These are phyloP conservation scores for Hypotaenidia philippensis DNA, from an alignment of 2,797 vertebrate genomes.

Conservation along the genomic window DNA sequence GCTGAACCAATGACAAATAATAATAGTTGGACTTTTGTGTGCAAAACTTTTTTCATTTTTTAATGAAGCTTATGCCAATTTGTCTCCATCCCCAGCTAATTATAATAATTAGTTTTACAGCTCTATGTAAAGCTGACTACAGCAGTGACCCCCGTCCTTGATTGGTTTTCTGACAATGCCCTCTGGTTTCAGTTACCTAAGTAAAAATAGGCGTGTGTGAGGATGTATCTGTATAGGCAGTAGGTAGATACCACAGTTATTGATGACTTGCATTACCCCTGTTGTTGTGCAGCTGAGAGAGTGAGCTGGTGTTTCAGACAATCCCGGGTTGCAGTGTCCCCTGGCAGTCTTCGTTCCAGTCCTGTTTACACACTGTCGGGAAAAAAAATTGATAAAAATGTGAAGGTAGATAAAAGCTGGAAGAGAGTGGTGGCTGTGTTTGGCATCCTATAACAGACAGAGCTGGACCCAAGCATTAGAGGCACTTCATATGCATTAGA, in stretches of 20 bases:
- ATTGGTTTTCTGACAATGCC: neutral
- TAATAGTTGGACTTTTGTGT: neutral
- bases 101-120: neutral
- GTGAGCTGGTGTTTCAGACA: neutral
- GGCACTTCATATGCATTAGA: neutral
- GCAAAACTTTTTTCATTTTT: neutral
- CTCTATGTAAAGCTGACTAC: neutral
- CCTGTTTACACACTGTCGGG: neutral
- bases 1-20: neutral
- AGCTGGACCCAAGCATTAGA: neutral
- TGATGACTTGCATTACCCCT: neutral
- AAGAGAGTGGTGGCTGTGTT: neutral
- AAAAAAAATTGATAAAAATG: neutral
- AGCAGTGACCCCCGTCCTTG: neutral
- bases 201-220: accelerated
- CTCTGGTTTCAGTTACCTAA: neutral
- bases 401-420: neutral
- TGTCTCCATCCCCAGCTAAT: neutral
- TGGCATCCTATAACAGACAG: neutral
- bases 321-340: neutral
- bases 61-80: neutral
- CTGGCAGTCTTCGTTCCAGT: neutral
- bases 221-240: neutral
- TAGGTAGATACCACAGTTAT: neutral
- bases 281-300: neutral